These are phyloP conservation scores for Halichondria panicea DNA, from an alignment of 37 sponge, comb jelly and placozoan genomes.

Conservation along the genomic window DNA sequence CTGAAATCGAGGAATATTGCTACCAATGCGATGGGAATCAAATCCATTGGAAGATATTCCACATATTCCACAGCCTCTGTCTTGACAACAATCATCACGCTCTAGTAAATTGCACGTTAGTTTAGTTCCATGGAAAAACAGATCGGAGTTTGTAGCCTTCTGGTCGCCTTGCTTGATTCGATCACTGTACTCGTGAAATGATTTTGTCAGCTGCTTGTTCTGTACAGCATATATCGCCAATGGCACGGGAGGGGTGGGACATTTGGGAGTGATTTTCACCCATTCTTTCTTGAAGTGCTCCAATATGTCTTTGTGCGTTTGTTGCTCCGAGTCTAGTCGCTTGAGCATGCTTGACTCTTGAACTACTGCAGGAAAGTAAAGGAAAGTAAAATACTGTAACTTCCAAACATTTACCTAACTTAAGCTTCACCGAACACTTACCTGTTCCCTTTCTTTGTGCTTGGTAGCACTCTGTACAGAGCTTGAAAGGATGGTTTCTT, in stretches of 20 bases:
- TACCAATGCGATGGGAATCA: slow-evolving; percentile 6
- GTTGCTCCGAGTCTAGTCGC: slow-evolving; percentile 8
- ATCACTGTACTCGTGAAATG: slow-evolving; percentile 13
- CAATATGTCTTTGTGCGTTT: slow-evolving; percentile 29
- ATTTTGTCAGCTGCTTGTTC: slow-evolving; percentile 3
- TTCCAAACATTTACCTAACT: neutral
- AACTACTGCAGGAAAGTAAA: neutral
- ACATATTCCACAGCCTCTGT: slow-evolving; percentile 46
- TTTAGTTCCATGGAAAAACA: slow-evolving; percentile 34
- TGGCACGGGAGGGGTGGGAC: slow-evolving; percentile 19
- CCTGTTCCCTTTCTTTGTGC: neutral
- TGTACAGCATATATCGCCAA: slow-evolving; percentile 48
- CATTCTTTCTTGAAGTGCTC: slow-evolving; percentile 38
- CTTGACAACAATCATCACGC: neutral
- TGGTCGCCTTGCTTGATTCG: neutral
- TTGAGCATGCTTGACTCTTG: neutral
- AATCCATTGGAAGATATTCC: slow-evolving; percentile 47
- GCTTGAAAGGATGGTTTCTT: slow-evolving; percentile 53
- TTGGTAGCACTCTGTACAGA: slow-evolving; percentile 44
- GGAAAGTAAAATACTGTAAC: neutral
- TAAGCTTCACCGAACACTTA: neutral
- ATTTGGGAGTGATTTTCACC: slow-evolving; percentile 15
- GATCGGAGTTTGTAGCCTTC: slow-evolving; percentile 37
- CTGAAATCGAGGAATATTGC: slow-evolving; percentile 24
- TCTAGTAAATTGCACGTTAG: slow-evolving; percentile 15